Conservation (phyloP, 2,113 vertebrate species). For the Neodon shergylaensis region DNA sequence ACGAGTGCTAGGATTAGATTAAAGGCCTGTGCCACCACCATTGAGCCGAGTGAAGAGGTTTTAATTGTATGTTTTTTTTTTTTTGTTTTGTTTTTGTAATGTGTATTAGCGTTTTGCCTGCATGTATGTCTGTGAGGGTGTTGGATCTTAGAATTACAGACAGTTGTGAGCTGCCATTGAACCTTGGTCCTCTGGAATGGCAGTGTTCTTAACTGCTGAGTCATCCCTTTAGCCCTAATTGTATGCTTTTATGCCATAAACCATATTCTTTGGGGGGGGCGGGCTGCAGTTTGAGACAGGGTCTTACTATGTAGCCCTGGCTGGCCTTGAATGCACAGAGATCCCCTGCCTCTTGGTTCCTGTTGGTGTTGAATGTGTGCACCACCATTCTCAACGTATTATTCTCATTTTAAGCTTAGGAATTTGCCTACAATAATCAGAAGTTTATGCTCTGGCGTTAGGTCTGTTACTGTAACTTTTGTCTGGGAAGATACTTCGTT, state of each 20-base stretch:
- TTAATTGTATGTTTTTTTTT: neutral
- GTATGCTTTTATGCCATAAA: constrained; percentile 31
- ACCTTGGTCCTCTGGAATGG: too few species aligned
- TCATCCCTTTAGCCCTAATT: neutral
- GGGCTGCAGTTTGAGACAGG: neutral
- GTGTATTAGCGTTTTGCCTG: too few species aligned
- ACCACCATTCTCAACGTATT: neutral
- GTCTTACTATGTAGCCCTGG: neutral
- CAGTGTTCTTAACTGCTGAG: too few species aligned
- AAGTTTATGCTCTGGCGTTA: neutral
- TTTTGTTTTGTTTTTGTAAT: too few species aligned
- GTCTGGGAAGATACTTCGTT: neutral
- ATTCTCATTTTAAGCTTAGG: neutral
- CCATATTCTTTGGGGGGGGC: neutral
- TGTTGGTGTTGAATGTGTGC: neutral
- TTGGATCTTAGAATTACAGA: too few species aligned
- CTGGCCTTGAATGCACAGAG: neutral
- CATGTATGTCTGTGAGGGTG: too few species aligned
- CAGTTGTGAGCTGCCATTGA: too few species aligned
- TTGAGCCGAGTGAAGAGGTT: neutral
- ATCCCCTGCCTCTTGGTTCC: neutral
- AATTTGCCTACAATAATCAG: constrained; percentile 35
- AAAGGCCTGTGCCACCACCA: too few species aligned
- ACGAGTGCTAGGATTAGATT: too few species aligned
- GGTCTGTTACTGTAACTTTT: neutral